phyloP scores from a whole-genome alignment of 2,888 invertebrate genomes.

The Drosophila pseudotalamancana region DNA sequence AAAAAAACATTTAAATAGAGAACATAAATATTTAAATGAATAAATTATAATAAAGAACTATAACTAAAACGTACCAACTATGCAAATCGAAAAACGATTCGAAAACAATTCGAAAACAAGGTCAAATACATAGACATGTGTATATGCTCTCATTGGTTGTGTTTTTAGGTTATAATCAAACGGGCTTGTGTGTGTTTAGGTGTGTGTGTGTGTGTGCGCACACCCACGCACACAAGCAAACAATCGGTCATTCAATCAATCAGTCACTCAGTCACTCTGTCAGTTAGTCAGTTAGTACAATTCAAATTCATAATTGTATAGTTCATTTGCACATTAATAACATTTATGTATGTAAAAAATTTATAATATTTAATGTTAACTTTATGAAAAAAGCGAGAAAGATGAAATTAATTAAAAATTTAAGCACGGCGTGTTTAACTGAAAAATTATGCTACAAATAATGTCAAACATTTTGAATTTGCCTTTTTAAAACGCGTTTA shows the following conservation, averaged over 20 bases:
- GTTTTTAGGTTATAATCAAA: constrained; percentile 83
- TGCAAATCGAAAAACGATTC: constrained; percentile 46
- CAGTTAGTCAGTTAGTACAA: constrained; percentile 36
- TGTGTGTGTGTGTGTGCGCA: constrained; percentile 27
- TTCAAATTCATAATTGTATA: constrained; percentile 60
- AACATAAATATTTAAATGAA: constrained; percentile 36
- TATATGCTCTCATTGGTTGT: constrained; percentile 85
- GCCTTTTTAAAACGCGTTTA: constrained; percentile 66
- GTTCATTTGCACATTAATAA: constrained; percentile 67
- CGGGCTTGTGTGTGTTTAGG: constrained; percentile 55
- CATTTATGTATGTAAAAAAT: constrained; percentile 35
- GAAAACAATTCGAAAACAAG: constrained; percentile 49
- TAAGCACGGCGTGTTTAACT: constrained; percentile 33
- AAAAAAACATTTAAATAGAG: constrained; percentile 39
- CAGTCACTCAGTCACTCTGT: constrained; percentile 31
- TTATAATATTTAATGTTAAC: constrained; percentile 26
- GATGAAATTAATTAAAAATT: background rate
- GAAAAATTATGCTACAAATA: constrained; percentile 70
- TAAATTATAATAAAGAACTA: constrained; percentile 43
- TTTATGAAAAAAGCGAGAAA: constrained; percentile 10
- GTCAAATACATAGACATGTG: constrained; percentile 77
- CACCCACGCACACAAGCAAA: constrained; percentile 39
- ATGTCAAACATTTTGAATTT: constrained; percentile 79
- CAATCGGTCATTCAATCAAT: constrained; percentile 56
- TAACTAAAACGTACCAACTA: constrained; percentile 57